Evolutionary conservation across 2,888 invertebrate species (phyloP), one percentile per base, ranked within the genome.

Genomic region (Orgyia antiqua): DNA sequence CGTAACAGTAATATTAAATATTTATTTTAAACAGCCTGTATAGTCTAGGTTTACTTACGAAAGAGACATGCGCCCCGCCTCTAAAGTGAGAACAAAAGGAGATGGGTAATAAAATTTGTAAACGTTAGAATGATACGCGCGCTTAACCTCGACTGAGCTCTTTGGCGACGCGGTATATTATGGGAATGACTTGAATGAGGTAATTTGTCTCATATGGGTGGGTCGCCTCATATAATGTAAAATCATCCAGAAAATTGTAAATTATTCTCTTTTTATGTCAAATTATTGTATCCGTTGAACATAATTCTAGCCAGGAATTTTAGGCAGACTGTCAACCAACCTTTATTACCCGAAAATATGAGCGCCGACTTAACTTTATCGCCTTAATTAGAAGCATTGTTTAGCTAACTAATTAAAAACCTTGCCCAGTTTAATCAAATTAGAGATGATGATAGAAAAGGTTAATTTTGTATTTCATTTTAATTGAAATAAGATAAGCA

Each of bases 21-120:
- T n/a, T n/a, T n/a, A n/a, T n/a, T n/a, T n/a, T n/a, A n/a, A n/a
- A 41, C 58, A 49, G 32, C 45, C 58, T 57, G 50, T 57, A 47
- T 19, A 12, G 13, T 30, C 8, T 27, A 42, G 39, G n/a, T n/a
- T 43, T 51, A 42, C 13, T 7, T 43, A 42, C 32, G 11, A 25
- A 39, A 36, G 41, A 29, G 49, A 41, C 49, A 45, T 42, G 49
- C 50, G 34, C 51, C 48, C 47, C 43, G 36, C 51, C 52, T 53
- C 52, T 54, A 59, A 62, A 65, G 49, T 62, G 64, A 28, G 71
- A 74, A 77, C 71, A 77, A 72, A 71, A 68, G 71, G 73, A 66
- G 70, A 59, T 55, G 70, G 69, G 73, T 72, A 77, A 77, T 84
- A 83, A 84, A 84, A 82, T 83, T 79, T 78, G 77, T 76, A 77